Evolutionary conservation across 2,113 vertebrate genomes (phyloP), one percentile per base, ranked within the genome.

Genomic region (Panthera uncia): DNA sequence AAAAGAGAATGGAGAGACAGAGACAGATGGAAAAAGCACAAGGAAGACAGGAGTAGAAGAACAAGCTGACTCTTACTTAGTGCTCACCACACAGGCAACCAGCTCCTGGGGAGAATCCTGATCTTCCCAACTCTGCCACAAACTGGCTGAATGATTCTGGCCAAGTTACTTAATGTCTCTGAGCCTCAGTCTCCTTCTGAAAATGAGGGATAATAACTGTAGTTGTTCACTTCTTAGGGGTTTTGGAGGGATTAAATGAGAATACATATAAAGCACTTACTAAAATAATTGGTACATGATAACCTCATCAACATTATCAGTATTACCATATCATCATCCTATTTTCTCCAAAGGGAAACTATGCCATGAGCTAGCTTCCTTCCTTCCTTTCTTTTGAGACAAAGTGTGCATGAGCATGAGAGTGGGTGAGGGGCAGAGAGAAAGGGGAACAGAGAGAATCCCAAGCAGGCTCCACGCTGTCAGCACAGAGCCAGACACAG

Each of bases 191-290:
- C 38, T 92, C 63, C 33, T 97, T 63, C 57, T 86, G 45, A 83
- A 94, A 96, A 66, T 78, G 16, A 97, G 52, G 18, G 18, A 82
- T 90, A 84, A 92, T 78, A 92, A 91, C 21, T 93, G 5, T 31
- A 93, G 52, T 52, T 96, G 38, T 82, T 76, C 91, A 81, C 61
- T 89, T 82, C 33, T 33, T 12, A 83, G 63, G n/a, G 38, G 92
- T 88, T 23, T 61, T 96, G 79, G 41, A n/a, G 71, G 4, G 16
- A 82, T 55, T 80, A 96, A 80, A 27, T 96, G 25, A 97, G 57
- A 90, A 86, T 50, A 94, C 11, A 91, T n/a, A 80, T 23, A 91
- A 93, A 96, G 74, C 14, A 95, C n/a, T 94, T 52, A 94, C 90
- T 84, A 79, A 6, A 87, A 63, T 80, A 11, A 19, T 48, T 94